These are phyloP conservation scores for Eupristina koningsbergeri DNA, from an alignment of 1,140 invertebrate species.

Conservation along the genomic window DNA sequence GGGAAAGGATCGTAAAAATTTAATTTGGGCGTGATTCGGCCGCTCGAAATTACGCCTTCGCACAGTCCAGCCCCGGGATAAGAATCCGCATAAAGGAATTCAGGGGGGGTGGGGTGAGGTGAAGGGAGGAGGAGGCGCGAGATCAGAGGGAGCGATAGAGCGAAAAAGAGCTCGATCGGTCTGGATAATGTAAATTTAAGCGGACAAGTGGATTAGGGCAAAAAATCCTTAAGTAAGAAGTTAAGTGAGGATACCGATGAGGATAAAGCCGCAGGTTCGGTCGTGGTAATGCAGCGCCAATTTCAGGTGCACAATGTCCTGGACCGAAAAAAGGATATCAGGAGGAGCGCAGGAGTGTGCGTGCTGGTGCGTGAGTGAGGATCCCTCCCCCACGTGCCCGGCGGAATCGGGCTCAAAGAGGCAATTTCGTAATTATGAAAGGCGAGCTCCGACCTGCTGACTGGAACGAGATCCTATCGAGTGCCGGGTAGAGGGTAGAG, in stretches of 20 bases:
- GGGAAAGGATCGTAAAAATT: slow-evolving; percentile 50
- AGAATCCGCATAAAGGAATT: neutral
- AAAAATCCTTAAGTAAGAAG: slow-evolving; percentile 48
- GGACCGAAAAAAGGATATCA: slow-evolving; percentile 11
- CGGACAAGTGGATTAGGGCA: slow-evolving; percentile 49
- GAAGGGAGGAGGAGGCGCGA: neutral
- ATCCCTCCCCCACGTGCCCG: neutral
- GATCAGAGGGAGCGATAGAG: slow-evolving; percentile 24
- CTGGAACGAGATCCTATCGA: slow-evolving; percentile 63
- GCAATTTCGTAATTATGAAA: slow-evolving; percentile 65
- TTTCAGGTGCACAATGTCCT: slow-evolving; percentile 20
- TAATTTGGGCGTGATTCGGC: slow-evolving; percentile 44
- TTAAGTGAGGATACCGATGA: slow-evolving; percentile 33
- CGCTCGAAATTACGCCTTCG: slow-evolving; percentile 32
- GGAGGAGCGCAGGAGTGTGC: neutral
- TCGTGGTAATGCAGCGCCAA: slow-evolving; percentile 32
- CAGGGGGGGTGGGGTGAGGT: neutral
- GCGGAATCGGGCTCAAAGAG: slow-evolving; percentile 55
- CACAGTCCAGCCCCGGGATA: neutral
- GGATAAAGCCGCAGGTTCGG: slow-evolving; percentile 2
- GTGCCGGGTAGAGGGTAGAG: neutral
- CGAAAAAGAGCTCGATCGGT: slow-evolving; percentile 20
- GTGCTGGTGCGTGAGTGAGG: neutral
- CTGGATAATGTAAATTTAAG: slow-evolving; percentile 50
- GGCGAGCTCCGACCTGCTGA: slow-evolving; percentile 56